Evolutionary conservation across 53 echinoderm and acorn worm genomes (phyloP), one percentile per base, ranked within the genome.

Genomic region (Patiria pectinifera): DNA sequence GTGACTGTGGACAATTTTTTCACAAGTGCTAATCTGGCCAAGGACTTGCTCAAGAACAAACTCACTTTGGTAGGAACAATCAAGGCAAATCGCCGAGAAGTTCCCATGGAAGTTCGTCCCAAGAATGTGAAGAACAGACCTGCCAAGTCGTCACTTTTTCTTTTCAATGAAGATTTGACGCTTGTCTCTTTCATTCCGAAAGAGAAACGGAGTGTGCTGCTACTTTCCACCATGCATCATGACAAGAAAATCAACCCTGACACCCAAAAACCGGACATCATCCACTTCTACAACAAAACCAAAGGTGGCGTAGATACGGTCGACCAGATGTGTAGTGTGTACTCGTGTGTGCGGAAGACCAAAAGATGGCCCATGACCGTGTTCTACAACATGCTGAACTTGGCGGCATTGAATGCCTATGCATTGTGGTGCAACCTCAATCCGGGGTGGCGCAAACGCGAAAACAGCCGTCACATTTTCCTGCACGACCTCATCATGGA

Each of bases 211-310:
- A 80, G 45, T 43, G 92, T 92, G 0, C 4, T 62, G 10, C 24
- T 92, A 66, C 78, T 92, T 0, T 85, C 85, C 4, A 48, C 92
- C 0, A 92, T 76, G 92, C 92, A 92, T 44, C 76, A 72, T 76
- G 84, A 92, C n/a, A 24, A 48, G 2, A 48, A 7, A 3, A 43
- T 92, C 24, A 14, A 83, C 11, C 0, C 22, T 7, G 3, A 49
- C 12, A 74, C 71, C 14, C 59, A 60, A 49, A 85, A 85, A 22
- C 92, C 92, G 2, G 85, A 92, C 12, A 84, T 92, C 4, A 85
- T 92, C 45, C 2, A 48, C 2, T 60, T 63, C 69, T 85, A 85
- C 59, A 85, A 85, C 44, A 0, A 1, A 3, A 92, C 85, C 61
- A 92, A 92, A 62, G 92, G 61, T 18, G 78, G 75, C 8, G 85